A percentile compares a stretch with the other conserved stretches of the same genome.
Evolutionary conservation across 2,888 invertebrate genomes (phyloP).

Genomic region (Pristionchus arcanus): DNA sequence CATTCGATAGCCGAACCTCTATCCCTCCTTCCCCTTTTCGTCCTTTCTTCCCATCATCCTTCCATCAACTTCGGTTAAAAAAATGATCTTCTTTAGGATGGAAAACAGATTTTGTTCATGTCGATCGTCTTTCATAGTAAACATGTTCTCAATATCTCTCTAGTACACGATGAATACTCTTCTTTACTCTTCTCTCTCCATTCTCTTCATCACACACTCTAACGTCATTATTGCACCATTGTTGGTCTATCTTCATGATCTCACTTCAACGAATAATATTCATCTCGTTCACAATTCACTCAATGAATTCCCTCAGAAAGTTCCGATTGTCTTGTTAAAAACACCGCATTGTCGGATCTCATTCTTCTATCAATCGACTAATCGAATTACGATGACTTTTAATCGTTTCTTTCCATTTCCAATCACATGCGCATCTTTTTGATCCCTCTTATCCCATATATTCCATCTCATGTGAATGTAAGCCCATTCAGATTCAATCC

Average conservation of each 20-base stretch:
- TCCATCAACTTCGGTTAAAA: neutral
- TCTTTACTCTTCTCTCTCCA: neutral
- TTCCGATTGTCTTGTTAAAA: neutral
- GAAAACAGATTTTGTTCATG: neutral
- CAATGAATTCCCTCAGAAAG: neutral
- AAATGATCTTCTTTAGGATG: neutral
- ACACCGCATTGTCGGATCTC: neutral
- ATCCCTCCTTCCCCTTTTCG: neutral
- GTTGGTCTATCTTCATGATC: neutral
- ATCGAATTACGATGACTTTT: neutral
- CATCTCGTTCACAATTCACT: neutral
- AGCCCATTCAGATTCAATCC: neutral
- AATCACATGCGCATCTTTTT: neutral
- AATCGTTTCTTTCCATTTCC: neutral
- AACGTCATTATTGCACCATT: neutral
- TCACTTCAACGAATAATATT: neutral
- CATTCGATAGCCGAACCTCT: constrained; percentile 29
- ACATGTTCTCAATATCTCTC: neutral
- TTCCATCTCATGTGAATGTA: neutral
- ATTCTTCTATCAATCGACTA: neutral
- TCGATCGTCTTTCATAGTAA: neutral
- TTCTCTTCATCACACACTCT: neutral
- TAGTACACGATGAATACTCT: neutral
- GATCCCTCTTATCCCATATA: neutral
- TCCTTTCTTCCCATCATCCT: neutral